These are phyloP conservation scores for Tenthredo amoena DNA, from an alignment of 2,888 invertebrate genomes.

Conservation along the genomic window DNA sequence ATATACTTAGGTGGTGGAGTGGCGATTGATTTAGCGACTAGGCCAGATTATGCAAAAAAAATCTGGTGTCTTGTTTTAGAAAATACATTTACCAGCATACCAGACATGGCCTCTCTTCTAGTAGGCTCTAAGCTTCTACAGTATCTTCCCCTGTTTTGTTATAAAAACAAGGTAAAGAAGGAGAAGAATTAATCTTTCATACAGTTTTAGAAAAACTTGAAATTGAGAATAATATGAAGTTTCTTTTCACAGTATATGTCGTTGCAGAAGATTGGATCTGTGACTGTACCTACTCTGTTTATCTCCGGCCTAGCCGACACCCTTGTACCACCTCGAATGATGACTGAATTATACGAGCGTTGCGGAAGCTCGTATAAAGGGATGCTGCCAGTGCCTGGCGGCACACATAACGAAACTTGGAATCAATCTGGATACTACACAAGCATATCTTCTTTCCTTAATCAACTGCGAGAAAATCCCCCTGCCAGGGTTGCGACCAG, in stretches of 20 bases:
- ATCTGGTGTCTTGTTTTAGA: conserved; percentile 94
- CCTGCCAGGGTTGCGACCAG: conserved; percentile 64
- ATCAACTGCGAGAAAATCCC: conserved; percentile 72
- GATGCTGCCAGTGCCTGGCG: conserved; percentile 87
- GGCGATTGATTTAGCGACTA: conserved; percentile 91
- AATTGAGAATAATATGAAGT: background rate
- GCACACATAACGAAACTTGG: conserved; percentile 98
- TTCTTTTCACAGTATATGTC: conserved; percentile 84
- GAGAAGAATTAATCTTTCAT: background rate
- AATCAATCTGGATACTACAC: conserved; percentile 89
- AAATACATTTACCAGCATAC: conserved; percentile 97
- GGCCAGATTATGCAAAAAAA: conserved; percentile 87
- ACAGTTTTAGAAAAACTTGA: background rate
- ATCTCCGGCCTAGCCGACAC: conserved; percentile 93
- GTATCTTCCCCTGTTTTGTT: conserved; percentile 90
- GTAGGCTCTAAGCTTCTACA: conserved; percentile 86
- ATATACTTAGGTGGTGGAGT: conserved; percentile 90
- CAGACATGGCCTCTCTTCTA: conserved; percentile 93
- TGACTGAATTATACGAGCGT: conserved; percentile 87
- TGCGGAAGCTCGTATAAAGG: conserved; percentile 90
- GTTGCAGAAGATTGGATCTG: conserved; percentile 85
- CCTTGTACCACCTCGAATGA: conserved; percentile 95
- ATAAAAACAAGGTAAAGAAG: conserved; percentile 92
- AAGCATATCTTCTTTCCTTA: conserved; percentile 69
- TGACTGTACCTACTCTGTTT: conserved; percentile 90